phyloP scores from a whole-genome alignment of 2,888 invertebrate genomes.

The Venusia cambrica region DNA sequence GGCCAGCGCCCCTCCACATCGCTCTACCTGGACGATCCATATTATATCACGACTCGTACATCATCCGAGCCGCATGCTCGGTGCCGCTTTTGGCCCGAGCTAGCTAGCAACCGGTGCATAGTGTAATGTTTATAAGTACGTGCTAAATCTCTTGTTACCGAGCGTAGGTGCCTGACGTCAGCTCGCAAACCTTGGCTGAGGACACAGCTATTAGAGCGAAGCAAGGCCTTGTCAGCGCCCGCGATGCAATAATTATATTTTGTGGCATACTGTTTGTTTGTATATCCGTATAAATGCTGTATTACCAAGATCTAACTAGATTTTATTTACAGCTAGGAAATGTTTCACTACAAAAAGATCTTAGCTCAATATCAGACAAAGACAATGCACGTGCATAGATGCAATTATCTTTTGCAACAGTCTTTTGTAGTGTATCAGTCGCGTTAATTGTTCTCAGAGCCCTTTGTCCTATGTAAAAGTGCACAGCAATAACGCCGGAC shows the following conservation, averaged over 20 bases:
- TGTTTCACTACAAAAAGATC: conserved; percentile 7
- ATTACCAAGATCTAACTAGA: conserved; percentile 3
- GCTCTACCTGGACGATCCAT: conserved; percentile 38
- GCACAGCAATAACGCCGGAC: conserved; percentile 39
- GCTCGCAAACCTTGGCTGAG: conserved; percentile 67
- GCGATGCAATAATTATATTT: conserved; percentile 42
- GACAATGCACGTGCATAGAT: conserved; percentile 20
- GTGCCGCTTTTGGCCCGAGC: conserved; percentile 14
- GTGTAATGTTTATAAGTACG: conserved; percentile 35
- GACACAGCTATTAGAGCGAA: conserved; percentile 71
- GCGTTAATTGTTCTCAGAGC: conserved; percentile 44
- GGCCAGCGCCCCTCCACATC: conserved; percentile 41
- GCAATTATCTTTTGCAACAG: conserved; percentile 24
- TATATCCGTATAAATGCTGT: conserved; percentile 24
- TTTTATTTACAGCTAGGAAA: conserved; percentile 1
- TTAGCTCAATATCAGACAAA: conserved; percentile 7
- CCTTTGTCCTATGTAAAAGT: conserved; percentile 47
- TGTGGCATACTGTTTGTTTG: conserved; percentile 20
- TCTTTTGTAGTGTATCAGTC: conserved; percentile 30
- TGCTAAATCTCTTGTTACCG: conserved; percentile 61
- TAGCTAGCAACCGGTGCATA: conserved; percentile 40
- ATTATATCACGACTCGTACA: conserved; percentile 23
- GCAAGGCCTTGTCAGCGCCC: conserved; percentile 65
- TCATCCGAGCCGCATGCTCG: conserved; percentile 20
- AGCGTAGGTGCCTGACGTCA: conserved; percentile 68